phyloP scores from a whole-genome alignment of 2,113 vertebrate species.

The Gorilla gorilla region DNA sequence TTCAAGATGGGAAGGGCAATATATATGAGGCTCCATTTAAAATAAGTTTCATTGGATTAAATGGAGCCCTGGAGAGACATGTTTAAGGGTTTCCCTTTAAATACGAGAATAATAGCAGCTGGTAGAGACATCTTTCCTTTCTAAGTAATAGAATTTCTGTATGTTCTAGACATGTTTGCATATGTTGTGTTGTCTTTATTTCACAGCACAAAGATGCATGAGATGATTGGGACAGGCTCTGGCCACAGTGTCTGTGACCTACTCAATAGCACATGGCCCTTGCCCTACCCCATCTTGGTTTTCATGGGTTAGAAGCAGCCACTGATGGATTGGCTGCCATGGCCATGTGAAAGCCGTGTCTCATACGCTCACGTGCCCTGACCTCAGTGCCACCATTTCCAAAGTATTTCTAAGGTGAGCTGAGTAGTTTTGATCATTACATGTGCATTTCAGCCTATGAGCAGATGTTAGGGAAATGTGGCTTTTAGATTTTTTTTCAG shows the following conservation, averaged over 20 bases:
- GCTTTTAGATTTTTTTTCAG: conserved; percentile 48
- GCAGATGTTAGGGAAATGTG: conserved; percentile 61
- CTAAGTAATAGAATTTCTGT: not conserved
- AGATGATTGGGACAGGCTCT: not conserved
- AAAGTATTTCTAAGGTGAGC: conserved; percentile 34
- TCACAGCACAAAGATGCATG: not conserved
- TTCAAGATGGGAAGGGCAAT: not conserved
- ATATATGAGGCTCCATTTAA: not conserved
- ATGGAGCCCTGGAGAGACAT: not conserved
- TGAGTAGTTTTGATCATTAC: conserved; percentile 55
- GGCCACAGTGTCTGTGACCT: not conserved
- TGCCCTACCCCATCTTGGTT: not conserved
- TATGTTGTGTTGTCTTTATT: not conserved
- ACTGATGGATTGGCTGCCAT: not conserved
- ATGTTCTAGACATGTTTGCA: not conserved
- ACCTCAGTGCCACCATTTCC: not conserved
- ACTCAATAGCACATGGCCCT: rapidly evolving
- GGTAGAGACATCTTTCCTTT: not conserved
- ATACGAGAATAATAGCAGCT: not conserved
- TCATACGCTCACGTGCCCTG: not conserved
- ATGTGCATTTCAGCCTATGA: conserved; percentile 48
- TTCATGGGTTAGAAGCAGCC: not conserved
- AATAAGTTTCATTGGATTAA: not conserved
- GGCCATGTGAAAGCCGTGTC: not conserved
- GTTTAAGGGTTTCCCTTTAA: not conserved